Evolutionary conservation across 53 echinoderm and acorn worm genomes (phyloP), one percentile per base, ranked within the genome.

Genomic region (Zoroaster sp.): DNA sequence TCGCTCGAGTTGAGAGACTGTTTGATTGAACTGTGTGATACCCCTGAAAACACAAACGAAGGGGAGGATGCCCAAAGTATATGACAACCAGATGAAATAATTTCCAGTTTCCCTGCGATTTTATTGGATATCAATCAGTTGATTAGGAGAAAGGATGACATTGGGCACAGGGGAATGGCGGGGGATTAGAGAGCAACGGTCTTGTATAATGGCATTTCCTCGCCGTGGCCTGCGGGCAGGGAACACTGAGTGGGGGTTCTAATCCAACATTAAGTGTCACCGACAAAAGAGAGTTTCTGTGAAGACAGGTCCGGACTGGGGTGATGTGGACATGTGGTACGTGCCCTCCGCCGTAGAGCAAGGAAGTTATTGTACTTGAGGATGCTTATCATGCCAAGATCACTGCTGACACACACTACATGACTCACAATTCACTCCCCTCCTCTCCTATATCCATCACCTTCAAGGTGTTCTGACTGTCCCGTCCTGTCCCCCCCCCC

Each of bases 51-150:
- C 63, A 21, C 9, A 23, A 55, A 21, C n/a, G 23, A 55, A n/a
- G n/a, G 25, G 9, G n/a, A n/a, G n/a, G 63, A 25, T 25, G 25
- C 63, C 8, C 28, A 59, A 11, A 44, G 12, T 9, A 28, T 59
- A 59, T 59, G 63, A 59, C 63, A 82, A 82, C 82, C 82, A 68
- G 66, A 82, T 82, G 82, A 82, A 67, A 82, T 82, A 66, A 82
- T 82, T 82, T 82, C 82, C 82, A 82, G 68, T 82, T 82, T 82
- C 82, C 82, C 82, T 30, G 82, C 30, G 59, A 66, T 44, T 68
- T 68, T 23, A 68, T 68, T 82, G 44, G 82, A 66, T 82, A 82
- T 82, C 82, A 82, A 82, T 82, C 82, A 82, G 82, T 82, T 82
- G 82, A 82, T 82, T 45, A 82, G 34, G 43, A 40, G 45, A 82